Percentiles rank a stretch among this genome's conserved stretches.
Conservation (phyloP, 2,113 vertebrate genomes). For the Damaliscus lunatus region DNA sequence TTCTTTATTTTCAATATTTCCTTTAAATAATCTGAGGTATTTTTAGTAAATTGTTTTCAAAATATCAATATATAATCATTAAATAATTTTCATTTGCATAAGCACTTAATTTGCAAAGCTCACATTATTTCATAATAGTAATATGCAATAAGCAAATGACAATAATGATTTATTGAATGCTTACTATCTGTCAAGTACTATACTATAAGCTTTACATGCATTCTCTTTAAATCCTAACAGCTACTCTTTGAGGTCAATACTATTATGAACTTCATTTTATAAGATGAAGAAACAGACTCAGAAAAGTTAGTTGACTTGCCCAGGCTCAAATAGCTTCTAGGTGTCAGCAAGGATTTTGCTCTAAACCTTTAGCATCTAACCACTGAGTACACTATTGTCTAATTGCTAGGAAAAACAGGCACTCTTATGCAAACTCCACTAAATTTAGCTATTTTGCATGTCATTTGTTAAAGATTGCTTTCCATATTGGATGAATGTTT, state of each 20-base stretch:
- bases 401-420: not conserved
- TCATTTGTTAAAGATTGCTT: not conserved
- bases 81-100: not conserved
- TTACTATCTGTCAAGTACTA: not conserved
- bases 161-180: not conserved
- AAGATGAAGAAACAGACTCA: not conserved
- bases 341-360: not conserved
- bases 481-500: not conserved
- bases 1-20: not conserved
- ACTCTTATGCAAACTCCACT: not conserved
- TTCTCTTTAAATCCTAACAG: not conserved
- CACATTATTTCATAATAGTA: not conserved
- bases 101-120: not conserved
- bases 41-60: not conserved
- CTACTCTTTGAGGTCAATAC: not conserved
- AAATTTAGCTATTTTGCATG: not conserved
- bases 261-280: not conserved
- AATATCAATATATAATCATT: not conserved
- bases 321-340: not conserved
- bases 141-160: not conserved
- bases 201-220: not conserved
- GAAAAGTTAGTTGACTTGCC: not conserved
- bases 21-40: not conserved
- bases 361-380: not conserved
- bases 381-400: not conserved